Evolutionary conservation across 1,140 invertebrate genomes (phyloP), one percentile per base, ranked within the genome.

Genomic region (Stenopsyche tienmushanensis): DNA sequence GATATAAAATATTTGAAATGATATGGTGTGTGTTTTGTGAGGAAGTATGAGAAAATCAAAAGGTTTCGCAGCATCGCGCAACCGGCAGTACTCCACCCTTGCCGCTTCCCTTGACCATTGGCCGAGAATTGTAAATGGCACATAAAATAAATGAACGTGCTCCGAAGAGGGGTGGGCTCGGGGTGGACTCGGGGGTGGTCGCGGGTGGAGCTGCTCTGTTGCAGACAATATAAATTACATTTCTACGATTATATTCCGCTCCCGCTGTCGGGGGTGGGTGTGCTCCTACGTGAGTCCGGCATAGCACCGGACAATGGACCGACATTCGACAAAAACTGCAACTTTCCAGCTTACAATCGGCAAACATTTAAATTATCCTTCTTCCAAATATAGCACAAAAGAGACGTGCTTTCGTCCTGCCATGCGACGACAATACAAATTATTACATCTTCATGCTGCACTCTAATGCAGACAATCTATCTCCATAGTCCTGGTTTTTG

Each of bases 81-180:
- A 64, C 52, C 72, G 64, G 52, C 67, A 45, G 60, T 66, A 26
- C 60, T 25, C 62, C 65, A 62, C 73, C 70, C 72, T 65, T 73
- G 69, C 76, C 72, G 74, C 73, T 75, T 79, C 79, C 79, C 79
- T 81, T 80, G 80, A 80, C 80, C 80, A 80, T 80, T 79, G 80
- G 79, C 78, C 80, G 80, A 81, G 78, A 80, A 81, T 81, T 80
- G 80, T 81, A 81, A 81, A 80, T 81, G 79, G 80, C 80, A 81
- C 78, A 80, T 81, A 81, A 81, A 81, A 80, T 81, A 81, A 80
- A 80, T 80, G 79, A 80, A 81, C 80, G 80, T 81, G 79, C 80
- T 59, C 57, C 57, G 65, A n/a, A n/a, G n/a, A 23, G 47, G 60
- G 24, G 62, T 41, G 23, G 5, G 15, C 10, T n/a, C 34, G 78